phyloP scores from a whole-genome alignment of 2,888 invertebrate genomes.

The Stenolophus ochropezus region DNA sequence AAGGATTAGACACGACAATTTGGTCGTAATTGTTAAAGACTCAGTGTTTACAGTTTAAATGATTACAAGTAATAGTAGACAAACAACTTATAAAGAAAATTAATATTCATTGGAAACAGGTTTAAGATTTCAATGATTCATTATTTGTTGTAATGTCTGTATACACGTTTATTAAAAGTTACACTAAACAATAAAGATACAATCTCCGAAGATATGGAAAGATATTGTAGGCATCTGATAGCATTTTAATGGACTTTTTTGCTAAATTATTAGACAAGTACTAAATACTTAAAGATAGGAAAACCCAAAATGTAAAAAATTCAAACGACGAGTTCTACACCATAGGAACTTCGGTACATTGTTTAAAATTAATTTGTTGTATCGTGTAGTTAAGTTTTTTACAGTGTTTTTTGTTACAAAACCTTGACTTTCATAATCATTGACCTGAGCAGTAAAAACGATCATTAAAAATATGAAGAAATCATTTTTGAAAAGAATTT shows the following conservation, averaged over 20 bases:
- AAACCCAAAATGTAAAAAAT: background rate
- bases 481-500: too few relatives aligned
- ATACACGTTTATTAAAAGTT: background rate
- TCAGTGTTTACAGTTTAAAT: slow-evolving; percentile 2
- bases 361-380: background rate
- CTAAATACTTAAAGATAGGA: background rate
- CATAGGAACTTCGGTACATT: too few relatives aligned
- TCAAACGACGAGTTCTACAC: background rate
- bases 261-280: background rate
- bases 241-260: too few relatives aligned
- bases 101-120: slow-evolving; percentile 11
- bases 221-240: background rate
- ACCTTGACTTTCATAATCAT: slow-evolving; percentile 41
- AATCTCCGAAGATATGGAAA: background rate
- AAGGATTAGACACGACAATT: background rate
- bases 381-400: background rate
- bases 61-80: slow-evolving; percentile 12
- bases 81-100: slow-evolving; percentile 34
- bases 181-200: background rate
- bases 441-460: background rate
- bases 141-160: too few relatives aligned
- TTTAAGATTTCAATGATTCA: background rate
- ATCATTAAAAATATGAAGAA: background rate
- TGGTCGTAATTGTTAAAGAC: background rate
- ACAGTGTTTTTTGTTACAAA: background rate